Base-by-base conservation (phyloP, 2,113 vertebrate species). In the Ia io region DNA sequence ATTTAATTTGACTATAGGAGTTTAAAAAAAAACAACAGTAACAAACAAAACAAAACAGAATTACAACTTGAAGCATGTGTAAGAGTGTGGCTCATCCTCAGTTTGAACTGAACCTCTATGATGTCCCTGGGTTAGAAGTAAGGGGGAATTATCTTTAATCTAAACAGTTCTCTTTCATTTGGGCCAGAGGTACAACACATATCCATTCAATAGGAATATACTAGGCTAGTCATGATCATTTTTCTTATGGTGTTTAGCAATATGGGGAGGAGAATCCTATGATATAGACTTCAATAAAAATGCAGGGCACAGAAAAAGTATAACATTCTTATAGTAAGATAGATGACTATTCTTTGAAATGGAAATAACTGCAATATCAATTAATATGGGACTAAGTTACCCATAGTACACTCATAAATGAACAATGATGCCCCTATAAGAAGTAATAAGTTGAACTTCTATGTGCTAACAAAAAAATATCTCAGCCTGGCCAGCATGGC, bases 1-100 rank as follows among this genome's bases (percentile, higher is more conserved):
- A 69, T 96, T 93, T 91, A n/a, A 84, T 92, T 83, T 79, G 44
- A 96, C 30, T 35, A 20, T 79, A 47, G 47, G 47, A 47, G 47
- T 47, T 47, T 47, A 47, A 47, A 47, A 61, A 61, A 17, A 51
- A 65, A 42, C 32, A 53, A 9, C 8, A 32, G 2, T 14, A 56
- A 23, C 53, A 56, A 61, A 59, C 59, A 17, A 51, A 65, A 42
- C 32, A 53, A 78, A 95, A 9, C 8, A 32, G 2, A 3, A 84
- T 84, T 96, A 9, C 25, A 80, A 28, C 69, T 35, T 85, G 40
- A 49, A n/a, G 67, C n/a, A 13, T 16, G 0, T 40, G 14, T 10
- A 17, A 86, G n/a, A 84, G 23, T 93, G 9, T 70, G 7, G 1
- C n/a, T 71, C 20, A 91, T 1, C 0, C 0, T 3, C 0, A 42